Evolutionary conservation across 2,888 invertebrate genomes (phyloP).

Genomic region (Pollenia griseotomentosa): DNA sequence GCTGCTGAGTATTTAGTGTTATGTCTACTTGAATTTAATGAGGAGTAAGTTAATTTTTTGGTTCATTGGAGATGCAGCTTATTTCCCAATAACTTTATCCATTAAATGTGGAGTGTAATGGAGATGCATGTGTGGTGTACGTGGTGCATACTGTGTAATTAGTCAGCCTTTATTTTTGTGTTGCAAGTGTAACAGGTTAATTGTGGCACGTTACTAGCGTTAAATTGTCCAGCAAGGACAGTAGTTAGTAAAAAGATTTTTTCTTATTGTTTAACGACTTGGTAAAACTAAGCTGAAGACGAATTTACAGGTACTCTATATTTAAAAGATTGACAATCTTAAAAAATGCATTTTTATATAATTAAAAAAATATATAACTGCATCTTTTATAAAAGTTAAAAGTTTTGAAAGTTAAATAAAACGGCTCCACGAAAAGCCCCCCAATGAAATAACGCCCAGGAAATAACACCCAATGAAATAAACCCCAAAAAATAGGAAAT

Average conservation of each 20-base stretch:
- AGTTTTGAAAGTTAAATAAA: too few species aligned
- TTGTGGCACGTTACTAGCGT: slow-evolving; percentile 71
- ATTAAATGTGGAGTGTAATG: slow-evolving; percentile 22
- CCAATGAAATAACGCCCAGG: too few species aligned
- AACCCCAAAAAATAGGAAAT: too few species aligned
- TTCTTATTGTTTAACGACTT: slow-evolving; percentile 5
- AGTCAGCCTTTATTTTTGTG: slow-evolving; percentile 51
- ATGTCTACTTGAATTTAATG: neutral
- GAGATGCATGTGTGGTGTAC: slow-evolving; percentile 4
- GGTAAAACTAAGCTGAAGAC: slow-evolving; percentile 3
- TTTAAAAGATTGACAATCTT: neutral
- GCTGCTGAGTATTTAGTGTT: neutral
- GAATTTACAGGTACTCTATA: slow-evolving; percentile 46
- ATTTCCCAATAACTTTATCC: slow-evolving; percentile 15
- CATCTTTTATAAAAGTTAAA: too few species aligned
- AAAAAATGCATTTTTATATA: too few species aligned
- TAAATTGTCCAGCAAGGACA: slow-evolving; percentile 69
- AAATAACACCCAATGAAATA: too few species aligned
- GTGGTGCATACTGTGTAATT: slow-evolving; percentile 64
- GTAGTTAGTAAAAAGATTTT: slow-evolving; percentile 52
- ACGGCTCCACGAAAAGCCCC: too few species aligned
- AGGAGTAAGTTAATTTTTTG: neutral
- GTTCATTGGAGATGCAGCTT: neutral
- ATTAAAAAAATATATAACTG: too few species aligned
- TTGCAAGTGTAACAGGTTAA: slow-evolving; percentile 71